Evolutionary conservation across 2,113 vertebrate species (phyloP).

Genomic region (Notothenia rossii): DNA sequence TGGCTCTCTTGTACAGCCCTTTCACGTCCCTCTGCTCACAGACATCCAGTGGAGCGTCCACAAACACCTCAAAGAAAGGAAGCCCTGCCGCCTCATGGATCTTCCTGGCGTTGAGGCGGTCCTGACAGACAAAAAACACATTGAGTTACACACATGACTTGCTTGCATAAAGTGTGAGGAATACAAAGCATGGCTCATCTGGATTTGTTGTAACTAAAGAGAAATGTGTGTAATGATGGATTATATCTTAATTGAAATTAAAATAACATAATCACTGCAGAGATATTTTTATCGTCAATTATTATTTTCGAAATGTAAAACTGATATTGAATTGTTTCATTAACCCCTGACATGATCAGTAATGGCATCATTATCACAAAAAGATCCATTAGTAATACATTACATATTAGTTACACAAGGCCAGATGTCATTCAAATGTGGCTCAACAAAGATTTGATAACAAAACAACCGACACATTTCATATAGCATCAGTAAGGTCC

Average conservation of each 20-base stretch:
- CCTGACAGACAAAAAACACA: constrained; percentile 79
- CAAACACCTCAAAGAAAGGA: constrained; percentile 98
- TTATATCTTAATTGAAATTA: no score
- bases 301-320: no score
- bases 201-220: background rate
- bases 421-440: no score
- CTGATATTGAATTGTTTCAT: no score
- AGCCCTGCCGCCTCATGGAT: constrained; percentile 95
- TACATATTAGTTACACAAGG: no score
- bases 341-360: no score
- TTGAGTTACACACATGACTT: background rate
- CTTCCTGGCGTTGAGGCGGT: constrained; percentile 94
- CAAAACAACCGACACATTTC: no score
- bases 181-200: background rate
- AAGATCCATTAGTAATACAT: no score
- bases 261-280: no score
- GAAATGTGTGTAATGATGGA: background rate
- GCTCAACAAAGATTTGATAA: no score
- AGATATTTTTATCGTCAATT: no score
- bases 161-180: background rate
- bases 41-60: constrained; percentile 95
- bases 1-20: constrained; percentile 96
- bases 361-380: no score
- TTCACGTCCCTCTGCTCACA: constrained; percentile 98
- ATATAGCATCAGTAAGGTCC: background rate